Evolutionary conservation across 2,113 vertebrate species (phyloP).

Genomic region (Dromiciops gliroides): DNA sequence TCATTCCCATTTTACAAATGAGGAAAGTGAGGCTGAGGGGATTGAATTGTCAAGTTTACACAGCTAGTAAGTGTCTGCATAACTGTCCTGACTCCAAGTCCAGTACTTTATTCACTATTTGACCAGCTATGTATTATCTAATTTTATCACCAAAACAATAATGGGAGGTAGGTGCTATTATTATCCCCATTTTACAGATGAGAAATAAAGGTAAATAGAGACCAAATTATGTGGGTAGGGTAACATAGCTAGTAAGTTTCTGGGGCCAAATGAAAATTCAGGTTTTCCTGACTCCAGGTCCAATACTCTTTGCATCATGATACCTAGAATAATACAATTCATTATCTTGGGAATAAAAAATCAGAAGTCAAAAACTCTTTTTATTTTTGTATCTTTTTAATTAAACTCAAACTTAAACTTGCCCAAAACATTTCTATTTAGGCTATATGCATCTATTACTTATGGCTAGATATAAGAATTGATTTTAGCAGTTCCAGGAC

Average conservation of each 20-base stretch:
- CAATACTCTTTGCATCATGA: background rate
- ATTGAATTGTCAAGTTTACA: background rate
- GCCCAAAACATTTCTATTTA: slow-evolving; percentile 1
- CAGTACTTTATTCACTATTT: background rate
- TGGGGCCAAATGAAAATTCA: background rate
- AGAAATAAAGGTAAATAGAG: background rate
- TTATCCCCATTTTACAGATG: background rate
- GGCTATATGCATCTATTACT: background rate
- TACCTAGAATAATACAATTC: background rate
- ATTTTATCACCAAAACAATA: background rate
- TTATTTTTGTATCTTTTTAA: background rate
- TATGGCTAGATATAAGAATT: background rate
- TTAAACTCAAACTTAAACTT: background rate
- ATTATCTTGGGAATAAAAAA: background rate
- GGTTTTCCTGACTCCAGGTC: background rate
- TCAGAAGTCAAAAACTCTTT: background rate
- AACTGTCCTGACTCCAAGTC: background rate
- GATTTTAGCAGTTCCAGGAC: background rate
- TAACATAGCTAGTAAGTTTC: background rate
- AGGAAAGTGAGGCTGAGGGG: background rate
- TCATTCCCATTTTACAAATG: background rate
- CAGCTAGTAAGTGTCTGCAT: background rate
- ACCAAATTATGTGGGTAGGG: background rate
- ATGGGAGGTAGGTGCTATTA: background rate
- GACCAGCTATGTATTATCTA: background rate